phyloP scores from a whole-genome alignment of 2,888 invertebrate species.

The Metacarcinus magister region DNA sequence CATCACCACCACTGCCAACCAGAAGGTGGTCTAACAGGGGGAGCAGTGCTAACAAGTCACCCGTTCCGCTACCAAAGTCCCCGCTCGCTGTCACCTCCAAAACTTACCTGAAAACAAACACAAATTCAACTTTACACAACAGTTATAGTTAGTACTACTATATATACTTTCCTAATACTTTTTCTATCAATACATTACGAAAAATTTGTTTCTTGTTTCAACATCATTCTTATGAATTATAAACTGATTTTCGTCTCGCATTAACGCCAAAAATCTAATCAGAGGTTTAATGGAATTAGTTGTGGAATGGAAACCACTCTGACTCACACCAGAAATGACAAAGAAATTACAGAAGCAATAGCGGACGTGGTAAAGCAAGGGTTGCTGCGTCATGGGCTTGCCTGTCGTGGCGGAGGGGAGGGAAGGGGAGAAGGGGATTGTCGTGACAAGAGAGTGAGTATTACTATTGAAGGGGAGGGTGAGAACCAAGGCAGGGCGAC shows the following conservation, averaged over 20 bases:
- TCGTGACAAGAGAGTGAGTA: conserved; percentile 11
- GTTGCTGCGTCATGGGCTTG: background rate
- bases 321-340: background rate
- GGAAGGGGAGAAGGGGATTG: background rate
- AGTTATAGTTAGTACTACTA: background rate
- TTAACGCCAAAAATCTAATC: background rate
- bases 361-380: background rate
- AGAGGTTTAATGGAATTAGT: background rate
- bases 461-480: conserved; percentile 22
- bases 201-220: background rate
- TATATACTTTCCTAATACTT: background rate
- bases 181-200: background rate
- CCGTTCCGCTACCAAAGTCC: background rate
- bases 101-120: background rate
- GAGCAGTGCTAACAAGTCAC: background rate
- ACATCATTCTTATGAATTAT: background rate
- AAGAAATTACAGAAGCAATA: background rate
- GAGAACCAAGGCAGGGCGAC: background rate
- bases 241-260: background rate
- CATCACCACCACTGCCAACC: no score
- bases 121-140: background rate
- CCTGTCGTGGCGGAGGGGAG: background rate
- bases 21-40: no score
- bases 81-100: background rate
- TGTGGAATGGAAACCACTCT: background rate